Evolutionary conservation across 2,888 invertebrate species (phyloP), one percentile per base, ranked within the genome.

Genomic region (Pemphredon lugubris): DNA sequence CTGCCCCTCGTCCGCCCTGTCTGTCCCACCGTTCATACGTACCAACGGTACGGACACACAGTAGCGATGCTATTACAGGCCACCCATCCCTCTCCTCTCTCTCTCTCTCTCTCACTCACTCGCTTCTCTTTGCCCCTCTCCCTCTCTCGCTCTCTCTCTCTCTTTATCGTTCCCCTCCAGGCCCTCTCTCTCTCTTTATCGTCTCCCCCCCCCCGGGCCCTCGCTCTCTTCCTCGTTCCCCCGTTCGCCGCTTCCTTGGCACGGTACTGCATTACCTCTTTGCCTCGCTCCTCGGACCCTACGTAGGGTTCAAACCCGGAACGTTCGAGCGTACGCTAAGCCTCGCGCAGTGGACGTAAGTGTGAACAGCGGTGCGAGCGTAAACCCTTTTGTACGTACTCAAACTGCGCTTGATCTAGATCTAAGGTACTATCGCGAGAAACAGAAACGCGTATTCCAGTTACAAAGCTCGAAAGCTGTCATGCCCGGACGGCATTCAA

Each of bases 11-110:
- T 51, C 68, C 77, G 59, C 69, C 66, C 66, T 69, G 61, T 71
- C 71, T 70, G 64, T 71, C 45, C 79, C 51, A 57, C 69, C 71
- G 68, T 76, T 79, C 76, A 66, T 79, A 79, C 70, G 73, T 76
- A 79, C 79, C 68, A 75, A 73, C 76, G 50, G 64, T 61, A 72
- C 79, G 64, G 61, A 75, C 73, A 74, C 74, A 79, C 67, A 72
- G 75, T 70, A 63, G 55, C 65, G 69, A 47, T 67, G 67, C 75
- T 67, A 73, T 79, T 78, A 73, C 72, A 75, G 55, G 39, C 71
- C 26, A 48, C 55, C 65, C 32, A 58, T 44, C 44, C 47, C 47
- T 23, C 37, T 18, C 18, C 30, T 39, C 44, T 40, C 60, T 48
- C 60, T 21, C 39, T n/a, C 47, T 30, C 23, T 16, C 9, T 21